A percentile compares a stretch with the other conserved stretches of the same genome.
Conservation (phyloP, 1,140 invertebrate species). For the Lordiphosa mommai region DNA sequence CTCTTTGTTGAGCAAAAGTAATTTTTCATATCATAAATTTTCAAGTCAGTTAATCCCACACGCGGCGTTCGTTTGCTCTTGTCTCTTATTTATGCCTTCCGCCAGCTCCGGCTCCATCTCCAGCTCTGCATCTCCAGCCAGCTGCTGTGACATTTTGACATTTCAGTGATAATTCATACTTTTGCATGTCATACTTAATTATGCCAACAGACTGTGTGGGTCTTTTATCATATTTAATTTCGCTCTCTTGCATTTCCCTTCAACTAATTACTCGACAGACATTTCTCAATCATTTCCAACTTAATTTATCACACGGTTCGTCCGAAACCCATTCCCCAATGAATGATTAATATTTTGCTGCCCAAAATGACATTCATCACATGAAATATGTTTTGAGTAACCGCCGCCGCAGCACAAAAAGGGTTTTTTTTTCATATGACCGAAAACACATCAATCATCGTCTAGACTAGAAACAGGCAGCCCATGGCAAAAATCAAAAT, state of each 20-base stretch:
- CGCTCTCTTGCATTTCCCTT: constrained; percentile 38
- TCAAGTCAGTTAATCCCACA: constrained; percentile 76
- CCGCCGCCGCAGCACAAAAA: constrained; percentile 26
- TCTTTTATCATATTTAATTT: constrained; percentile 57
- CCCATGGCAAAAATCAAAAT: constrained; percentile 43
- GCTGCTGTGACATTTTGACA: constrained; percentile 78
- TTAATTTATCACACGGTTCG: constrained; percentile 60
- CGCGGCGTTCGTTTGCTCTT: constrained; percentile 53
- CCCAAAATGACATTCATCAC: constrained; percentile 38
- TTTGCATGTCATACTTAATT: constrained; percentile 79
- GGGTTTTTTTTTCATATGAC: constrained; percentile 56
- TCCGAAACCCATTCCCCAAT: constrained; percentile 12
- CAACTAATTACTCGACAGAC: constrained; percentile 50
- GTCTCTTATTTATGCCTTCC: constrained; percentile 21
- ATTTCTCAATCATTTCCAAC: constrained; percentile 48
- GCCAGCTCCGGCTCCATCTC: constrained; percentile 28
- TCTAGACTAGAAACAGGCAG: constrained; percentile 17
- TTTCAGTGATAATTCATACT: constrained; percentile 79
- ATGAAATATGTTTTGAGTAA: constrained; percentile 63
- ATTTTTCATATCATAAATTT: constrained; percentile 78
- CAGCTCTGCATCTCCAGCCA: constrained; percentile 36
- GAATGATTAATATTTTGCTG: constrained; percentile 62
- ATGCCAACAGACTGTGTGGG: constrained; percentile 70
- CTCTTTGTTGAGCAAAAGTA: constrained; percentile 55
- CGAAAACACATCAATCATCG: constrained; percentile 60